A percentile compares a stretch with the other conserved stretches of the same genome.
phyloP scores from a whole-genome alignment of 2,888 invertebrate genomes.

The Nineta flava region DNA sequence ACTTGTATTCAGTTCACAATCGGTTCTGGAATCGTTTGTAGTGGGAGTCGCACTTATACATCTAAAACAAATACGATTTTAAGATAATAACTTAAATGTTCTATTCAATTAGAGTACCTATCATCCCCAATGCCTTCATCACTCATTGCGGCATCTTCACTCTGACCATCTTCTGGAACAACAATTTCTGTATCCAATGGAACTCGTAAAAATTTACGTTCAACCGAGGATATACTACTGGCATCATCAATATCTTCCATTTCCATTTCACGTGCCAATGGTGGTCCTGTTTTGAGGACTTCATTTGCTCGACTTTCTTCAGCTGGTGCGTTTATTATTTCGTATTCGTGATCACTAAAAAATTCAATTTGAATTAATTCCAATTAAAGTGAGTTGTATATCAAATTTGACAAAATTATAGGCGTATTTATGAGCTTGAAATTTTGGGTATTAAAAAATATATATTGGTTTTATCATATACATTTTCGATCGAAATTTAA shows the following conservation, averaged over 20 bases:
- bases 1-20: slow-evolving; percentile 43
- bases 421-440: too few species aligned
- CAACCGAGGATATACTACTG: slow-evolving; percentile 7
- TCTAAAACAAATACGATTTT: slow-evolving; percentile 16
- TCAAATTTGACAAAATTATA: too few species aligned
- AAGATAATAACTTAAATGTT: background rate
- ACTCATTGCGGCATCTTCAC: slow-evolving; percentile 22
- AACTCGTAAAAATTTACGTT: slow-evolving; percentile 13
- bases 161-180: slow-evolving; percentile 25
- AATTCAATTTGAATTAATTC: slow-evolving; percentile 7
- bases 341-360: slow-evolving; percentile 86
- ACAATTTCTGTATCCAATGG: slow-evolving; percentile 27
- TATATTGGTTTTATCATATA: too few species aligned
- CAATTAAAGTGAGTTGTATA: too few species aligned
- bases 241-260: slow-evolving; percentile 9
- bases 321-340: slow-evolving; percentile 64
- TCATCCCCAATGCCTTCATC: slow-evolving; percentile 22
- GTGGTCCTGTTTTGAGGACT: slow-evolving; percentile 9
- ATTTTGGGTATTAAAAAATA: too few species aligned
- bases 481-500: too few species aligned
- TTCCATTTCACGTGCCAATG: slow-evolving; percentile 9
- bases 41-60: slow-evolving; percentile 42
- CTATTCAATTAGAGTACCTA: slow-evolving; percentile 19
- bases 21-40: slow-evolving; percentile 40
- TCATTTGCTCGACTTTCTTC: slow-evolving; percentile 22